Percentiles rank a stretch among this genome's conserved stretches.
Evolutionary conservation across 2,113 vertebrate species (phyloP).

Genomic region (Channa maculata): DNA sequence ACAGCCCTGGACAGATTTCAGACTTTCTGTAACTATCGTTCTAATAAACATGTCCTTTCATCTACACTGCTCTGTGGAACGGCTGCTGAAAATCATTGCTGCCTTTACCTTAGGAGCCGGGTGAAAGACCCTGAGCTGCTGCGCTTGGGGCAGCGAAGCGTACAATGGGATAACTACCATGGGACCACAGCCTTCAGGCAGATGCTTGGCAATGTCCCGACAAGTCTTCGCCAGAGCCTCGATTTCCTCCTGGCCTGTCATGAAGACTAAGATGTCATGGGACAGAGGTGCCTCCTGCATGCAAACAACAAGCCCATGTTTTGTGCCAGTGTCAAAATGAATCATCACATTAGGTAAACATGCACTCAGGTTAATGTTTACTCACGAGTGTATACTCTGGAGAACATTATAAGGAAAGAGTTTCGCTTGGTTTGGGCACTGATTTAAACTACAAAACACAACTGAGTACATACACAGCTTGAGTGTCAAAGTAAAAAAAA

Average conservation of each 20-base stretch:
- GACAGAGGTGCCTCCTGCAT: conserved; percentile 89
- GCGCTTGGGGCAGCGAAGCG: conserved; percentile 91
- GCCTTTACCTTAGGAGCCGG: conserved; percentile 87
- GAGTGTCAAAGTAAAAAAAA: too few relatives aligned
- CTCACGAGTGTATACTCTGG: neutral
- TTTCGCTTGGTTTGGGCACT: neutral
- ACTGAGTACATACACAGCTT: neutral
- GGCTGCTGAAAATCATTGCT: neutral
- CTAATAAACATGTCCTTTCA: neutral
- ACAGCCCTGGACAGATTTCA: neutral
- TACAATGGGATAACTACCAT: conserved; percentile 93
- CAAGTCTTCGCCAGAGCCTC: conserved; percentile 96
- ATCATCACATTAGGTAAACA: neutral
- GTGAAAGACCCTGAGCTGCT: conserved; percentile 94
- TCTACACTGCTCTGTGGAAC: neutral
- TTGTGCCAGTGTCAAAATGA: neutral
- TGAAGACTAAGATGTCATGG: conserved; percentile 95
- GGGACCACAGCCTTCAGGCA: conserved; percentile 87
- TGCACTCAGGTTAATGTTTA: neutral
- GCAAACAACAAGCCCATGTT: conserved; percentile 6
- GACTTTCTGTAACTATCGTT: too few relatives aligned
- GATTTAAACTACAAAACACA: neutral
- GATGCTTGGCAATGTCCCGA: conserved; percentile 91
- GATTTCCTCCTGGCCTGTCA: conserved; percentile 98
- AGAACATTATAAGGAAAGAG: neutral